Conservation (phyloP, 2,113 vertebrate genomes). For the Marcusenius ussheri region DNA sequence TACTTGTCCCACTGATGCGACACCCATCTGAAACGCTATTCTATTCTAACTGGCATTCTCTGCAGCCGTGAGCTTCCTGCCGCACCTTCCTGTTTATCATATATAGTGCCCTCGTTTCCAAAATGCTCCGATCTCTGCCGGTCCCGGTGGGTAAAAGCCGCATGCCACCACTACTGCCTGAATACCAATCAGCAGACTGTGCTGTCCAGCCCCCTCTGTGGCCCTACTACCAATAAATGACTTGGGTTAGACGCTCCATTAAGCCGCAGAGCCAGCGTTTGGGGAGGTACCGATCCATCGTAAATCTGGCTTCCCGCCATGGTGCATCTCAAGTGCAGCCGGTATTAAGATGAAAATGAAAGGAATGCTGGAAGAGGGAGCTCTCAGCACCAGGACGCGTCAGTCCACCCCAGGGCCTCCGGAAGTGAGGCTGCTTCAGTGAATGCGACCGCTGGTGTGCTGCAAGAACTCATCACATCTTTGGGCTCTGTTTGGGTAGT, state of each 20-base stretch:
- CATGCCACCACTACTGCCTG: neutral
- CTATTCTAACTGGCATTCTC: neutral
- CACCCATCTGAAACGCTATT: neutral
- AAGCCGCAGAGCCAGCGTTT: neutral
- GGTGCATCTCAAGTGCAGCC: neutral
- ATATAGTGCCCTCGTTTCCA: neutral
- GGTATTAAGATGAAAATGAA: neutral
- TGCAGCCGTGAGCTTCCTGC: neutral
- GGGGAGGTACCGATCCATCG: neutral
- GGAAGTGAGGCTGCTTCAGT: neutral
- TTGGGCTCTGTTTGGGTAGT: neutral
- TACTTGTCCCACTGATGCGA: neutral
- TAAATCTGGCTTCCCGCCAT: neutral
- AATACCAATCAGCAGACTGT: constrained; percentile 6
- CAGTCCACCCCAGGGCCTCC: neutral
- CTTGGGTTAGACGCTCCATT: constrained; percentile 15
- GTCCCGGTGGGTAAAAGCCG: neutral
- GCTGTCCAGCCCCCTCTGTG: neutral
- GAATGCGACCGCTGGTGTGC: neutral
- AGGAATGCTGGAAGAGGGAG: neutral
- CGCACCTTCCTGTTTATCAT: neutral
- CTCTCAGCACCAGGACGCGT: neutral
- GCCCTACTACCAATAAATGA: neutral
- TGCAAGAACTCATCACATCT: neutral
- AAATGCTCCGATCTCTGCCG: neutral